Percentiles rank a stretch among this genome's conserved stretches.
phyloP scores from a whole-genome alignment of 2,113 vertebrate genomes.

The Puffinus mauretanicus region DNA sequence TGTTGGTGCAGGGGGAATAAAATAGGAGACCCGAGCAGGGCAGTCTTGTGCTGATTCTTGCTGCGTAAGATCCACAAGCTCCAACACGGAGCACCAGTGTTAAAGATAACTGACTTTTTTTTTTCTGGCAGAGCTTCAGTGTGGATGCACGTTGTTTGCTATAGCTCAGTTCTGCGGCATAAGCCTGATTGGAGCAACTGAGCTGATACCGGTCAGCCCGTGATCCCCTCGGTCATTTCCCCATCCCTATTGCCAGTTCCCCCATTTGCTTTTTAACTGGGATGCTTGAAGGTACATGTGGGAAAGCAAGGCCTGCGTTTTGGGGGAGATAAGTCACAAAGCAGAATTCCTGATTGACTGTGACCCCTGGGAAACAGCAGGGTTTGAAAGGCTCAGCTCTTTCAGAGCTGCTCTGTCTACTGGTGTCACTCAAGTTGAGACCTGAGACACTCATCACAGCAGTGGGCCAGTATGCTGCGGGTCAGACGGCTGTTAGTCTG shows the following conservation, averaged over 20 bases:
- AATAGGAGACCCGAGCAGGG: background rate
- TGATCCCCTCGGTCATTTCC: background rate
- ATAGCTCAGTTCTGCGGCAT: background rate
- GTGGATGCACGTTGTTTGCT: background rate
- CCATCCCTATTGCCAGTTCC: background rate
- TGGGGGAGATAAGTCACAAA: background rate
- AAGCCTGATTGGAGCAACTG: background rate
- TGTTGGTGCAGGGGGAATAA: background rate
- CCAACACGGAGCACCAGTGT: background rate
- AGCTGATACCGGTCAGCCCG: accelerated
- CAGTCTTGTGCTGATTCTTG: background rate
- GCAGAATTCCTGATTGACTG: background rate
- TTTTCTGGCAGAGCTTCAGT: background rate
- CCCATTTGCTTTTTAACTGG: background rate
- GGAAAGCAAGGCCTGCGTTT: background rate
- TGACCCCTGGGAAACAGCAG: background rate
- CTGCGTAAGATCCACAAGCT: background rate
- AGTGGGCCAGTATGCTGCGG: background rate
- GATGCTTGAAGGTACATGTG: accelerated
- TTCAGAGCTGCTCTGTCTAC: background rate
- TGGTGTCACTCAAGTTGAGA: background rate
- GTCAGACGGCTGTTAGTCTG: background rate
- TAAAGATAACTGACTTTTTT: background rate
- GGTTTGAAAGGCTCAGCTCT: background rate
- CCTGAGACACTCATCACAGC: background rate